Conservation (phyloP, 2,113 vertebrate species). For the Taxidea taxus region DNA sequence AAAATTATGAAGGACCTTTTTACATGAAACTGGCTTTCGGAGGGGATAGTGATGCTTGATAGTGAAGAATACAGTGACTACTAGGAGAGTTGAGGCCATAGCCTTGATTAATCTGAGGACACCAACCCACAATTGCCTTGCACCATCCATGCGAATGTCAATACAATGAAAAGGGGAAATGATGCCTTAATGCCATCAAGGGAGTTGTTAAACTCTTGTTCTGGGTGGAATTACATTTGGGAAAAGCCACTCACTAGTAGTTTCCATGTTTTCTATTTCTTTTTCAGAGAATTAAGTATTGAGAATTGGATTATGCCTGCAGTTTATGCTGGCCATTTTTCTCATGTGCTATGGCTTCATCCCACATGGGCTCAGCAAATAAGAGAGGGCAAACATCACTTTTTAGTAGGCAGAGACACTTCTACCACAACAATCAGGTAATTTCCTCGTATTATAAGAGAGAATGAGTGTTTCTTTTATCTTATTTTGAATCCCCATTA, state of each 20-base stretch:
- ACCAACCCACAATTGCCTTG: not conserved
- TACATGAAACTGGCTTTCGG: not conserved
- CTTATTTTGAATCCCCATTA: not conserved
- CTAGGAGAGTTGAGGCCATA: not conserved
- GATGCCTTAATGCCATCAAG: not conserved
- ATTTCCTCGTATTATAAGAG: not conserved
- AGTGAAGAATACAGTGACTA: not conserved
- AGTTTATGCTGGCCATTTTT: slow-evolving; percentile 96
- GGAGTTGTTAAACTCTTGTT: slow-evolving; percentile 28
- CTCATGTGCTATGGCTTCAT: slow-evolving; percentile 93
- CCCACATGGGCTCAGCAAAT: slow-evolving; percentile 97
- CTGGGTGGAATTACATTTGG: not conserved
- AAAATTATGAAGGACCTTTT: not conserved
- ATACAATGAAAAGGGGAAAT: not conserved
- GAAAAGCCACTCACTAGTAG: not conserved
- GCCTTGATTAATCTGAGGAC: not conserved
- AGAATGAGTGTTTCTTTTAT: not conserved
- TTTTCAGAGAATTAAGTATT: slow-evolving; percentile 94
- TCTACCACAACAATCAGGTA: slow-evolving; percentile 98
- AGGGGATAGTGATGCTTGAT: not conserved
- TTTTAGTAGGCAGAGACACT: slow-evolving; percentile 91
- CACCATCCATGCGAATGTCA: not conserved
- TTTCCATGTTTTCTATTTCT: not conserved
- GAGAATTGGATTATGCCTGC: slow-evolving; percentile 99
- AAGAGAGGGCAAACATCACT: slow-evolving; percentile 90